These are phyloP conservation scores for Calidris pugnax DNA, from an alignment of 2,113 vertebrate genomes.

Conservation along the genomic window DNA sequence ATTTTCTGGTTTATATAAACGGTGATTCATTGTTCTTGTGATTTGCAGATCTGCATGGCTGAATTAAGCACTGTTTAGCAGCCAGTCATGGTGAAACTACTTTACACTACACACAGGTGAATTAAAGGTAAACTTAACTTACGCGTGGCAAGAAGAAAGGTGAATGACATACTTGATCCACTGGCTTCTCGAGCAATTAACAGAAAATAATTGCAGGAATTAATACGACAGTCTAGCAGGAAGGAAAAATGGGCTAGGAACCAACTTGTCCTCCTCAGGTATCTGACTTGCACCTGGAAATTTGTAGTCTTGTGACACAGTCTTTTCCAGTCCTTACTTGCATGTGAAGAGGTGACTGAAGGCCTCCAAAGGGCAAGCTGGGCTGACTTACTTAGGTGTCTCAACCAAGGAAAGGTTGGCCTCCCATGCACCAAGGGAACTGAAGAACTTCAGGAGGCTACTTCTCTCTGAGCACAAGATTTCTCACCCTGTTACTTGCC, in stretches of 20 bases:
- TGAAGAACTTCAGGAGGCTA: neutral
- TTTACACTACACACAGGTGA: neutral
- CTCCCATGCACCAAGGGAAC: neutral
- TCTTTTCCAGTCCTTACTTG: neutral
- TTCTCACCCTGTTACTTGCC: neutral
- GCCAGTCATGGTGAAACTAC: neutral
- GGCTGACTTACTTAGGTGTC: neutral
- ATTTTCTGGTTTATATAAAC: slow-evolving; percentile 50
- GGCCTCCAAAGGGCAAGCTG: neutral
- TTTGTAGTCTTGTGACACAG: neutral
- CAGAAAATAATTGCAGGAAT: neutral
- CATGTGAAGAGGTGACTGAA: neutral
- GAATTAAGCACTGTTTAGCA: neutral
- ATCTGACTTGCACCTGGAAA: neutral
- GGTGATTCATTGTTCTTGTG: slow-evolving; percentile 53
- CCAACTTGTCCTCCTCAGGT: neutral
- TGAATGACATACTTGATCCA: neutral
- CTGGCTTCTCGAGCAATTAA: neutral
- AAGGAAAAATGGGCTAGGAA: neutral
- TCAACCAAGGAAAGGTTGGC: neutral
- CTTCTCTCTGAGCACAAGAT: neutral
- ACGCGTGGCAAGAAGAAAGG: neutral
- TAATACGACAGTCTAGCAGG: neutral
- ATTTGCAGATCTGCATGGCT: neutral
- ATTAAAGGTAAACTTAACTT: neutral